Percentiles rank a stretch among this genome's conserved stretches.
These are phyloP conservation scores for Rosalia funebris DNA, from an alignment of 2,888 invertebrate species.

Conservation along the genomic window DNA sequence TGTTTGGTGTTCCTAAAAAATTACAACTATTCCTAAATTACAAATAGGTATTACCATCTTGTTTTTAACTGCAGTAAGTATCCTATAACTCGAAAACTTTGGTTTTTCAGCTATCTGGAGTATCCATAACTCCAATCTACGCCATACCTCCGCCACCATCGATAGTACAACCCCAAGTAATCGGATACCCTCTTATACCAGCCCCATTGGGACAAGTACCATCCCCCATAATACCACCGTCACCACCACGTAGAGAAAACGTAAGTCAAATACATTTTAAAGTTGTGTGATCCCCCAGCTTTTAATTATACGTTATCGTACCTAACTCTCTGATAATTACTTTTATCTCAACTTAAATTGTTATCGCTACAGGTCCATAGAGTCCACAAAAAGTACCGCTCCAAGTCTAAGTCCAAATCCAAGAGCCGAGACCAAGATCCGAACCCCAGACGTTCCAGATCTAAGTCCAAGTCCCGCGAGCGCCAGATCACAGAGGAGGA, in stretches of 20 bases:
- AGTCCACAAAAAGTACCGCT: constrained; percentile 39
- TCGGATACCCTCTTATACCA: constrained; percentile 58
- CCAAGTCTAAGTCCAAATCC: constrained; percentile 36
- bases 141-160: constrained; percentile 53
- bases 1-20: no score
- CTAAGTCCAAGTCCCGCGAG: constrained; percentile 46
- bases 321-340: no score
- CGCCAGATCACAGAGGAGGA: constrained; percentile 63
- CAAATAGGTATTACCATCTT: no score
- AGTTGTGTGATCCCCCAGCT: no score
- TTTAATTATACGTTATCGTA: no score
- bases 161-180: constrained; percentile 48
- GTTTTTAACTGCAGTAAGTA: no score
- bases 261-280: constrained; percentile 12
- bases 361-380: constrained; percentile 14
- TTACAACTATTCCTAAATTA: no score
- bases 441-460: constrained; percentile 44
- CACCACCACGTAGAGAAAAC: constrained; percentile 24
- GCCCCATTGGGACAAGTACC: constrained; percentile 60
- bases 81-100: no score
- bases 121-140: constrained; percentile 54
- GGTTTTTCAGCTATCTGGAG: constrained; percentile 49
- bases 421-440: constrained; percentile 44
- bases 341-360: no score
- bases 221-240: constrained; percentile 57